Conservation (phyloP, 2,113 vertebrate species). For the Mixornis gularis region DNA sequence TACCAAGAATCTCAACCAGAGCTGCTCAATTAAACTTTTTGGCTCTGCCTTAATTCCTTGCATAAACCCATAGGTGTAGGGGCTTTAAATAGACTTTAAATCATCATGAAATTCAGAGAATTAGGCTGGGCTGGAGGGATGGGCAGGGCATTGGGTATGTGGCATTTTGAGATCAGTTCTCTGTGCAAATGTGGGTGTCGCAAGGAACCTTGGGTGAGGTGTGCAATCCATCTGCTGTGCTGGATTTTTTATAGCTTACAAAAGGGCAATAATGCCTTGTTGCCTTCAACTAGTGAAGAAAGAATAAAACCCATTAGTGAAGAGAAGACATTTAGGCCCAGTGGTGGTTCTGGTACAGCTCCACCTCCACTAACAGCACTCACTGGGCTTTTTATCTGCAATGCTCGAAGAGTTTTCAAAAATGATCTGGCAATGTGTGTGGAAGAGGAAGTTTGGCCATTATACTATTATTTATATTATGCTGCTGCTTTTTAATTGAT, state of each 20-base stretch:
- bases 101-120: slow-evolving; percentile 33
- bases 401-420: background rate
- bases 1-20: background rate
- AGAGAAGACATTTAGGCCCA: background rate
- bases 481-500: background rate
- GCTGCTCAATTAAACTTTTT: background rate
- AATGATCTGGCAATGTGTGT: background rate
- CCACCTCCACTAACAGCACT: background rate
- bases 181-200: background rate
- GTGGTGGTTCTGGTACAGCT: background rate
- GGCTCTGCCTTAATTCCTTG: background rate
- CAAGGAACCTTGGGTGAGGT: background rate
- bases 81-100: slow-evolving; percentile 24
- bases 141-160: background rate
- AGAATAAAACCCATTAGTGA: background rate
- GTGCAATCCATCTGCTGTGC: background rate
- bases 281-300: background rate
- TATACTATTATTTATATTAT: background rate
- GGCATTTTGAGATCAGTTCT: background rate
- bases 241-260: background rate
- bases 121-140: slow-evolving; percentile 12
- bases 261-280: background rate
- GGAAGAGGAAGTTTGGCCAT: background rate
- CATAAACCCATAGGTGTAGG: background rate
- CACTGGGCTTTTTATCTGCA: background rate